Base-by-base conservation (phyloP, 2,113 vertebrate genomes). In the Poecilia latipinna region DNA sequence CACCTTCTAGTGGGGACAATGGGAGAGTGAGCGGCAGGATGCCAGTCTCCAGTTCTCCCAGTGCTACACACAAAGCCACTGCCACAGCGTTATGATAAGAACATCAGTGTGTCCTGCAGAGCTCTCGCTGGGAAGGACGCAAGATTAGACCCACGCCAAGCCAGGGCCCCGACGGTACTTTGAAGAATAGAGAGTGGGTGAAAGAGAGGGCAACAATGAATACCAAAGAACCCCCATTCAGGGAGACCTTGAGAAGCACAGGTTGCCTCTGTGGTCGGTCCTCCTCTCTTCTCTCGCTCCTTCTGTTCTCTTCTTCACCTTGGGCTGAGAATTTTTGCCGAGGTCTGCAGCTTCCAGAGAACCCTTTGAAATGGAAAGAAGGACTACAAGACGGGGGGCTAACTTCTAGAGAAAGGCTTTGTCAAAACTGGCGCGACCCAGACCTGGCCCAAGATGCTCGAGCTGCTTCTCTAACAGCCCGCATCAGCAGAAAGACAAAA, bases 401-500 rank as follows among this genome's bases (percentile, higher is more conserved):
- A 81, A 83, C 83, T 82, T 86, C 79, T 66, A 80, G 70, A 88
- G 77, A 89, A 84, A 75, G 79, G 83, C 90, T 91, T 83, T 69
- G 75, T 95, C 91, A 92, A 91, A 91, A 44, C 64, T 91, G 92
- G 85, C 88, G 68, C 68, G 67, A 86, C 76, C 91, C 90, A 94
- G 90, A 90, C 90, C 77, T 64, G 74, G 66, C 75, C 84, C 86
- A 82, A 89, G 90, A 92, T 80, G 86, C 82, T 90, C 80, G 69
- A 28, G 54, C 83, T 78, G 83, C 88, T 86, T 48, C 32, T 65
- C 89, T 94, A 95, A 94, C 93, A 87, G 90, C 89, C 85, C 4
- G 72, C 90, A 91, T 95, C 94, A 93, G 93, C 94, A 91, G 74
- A 93, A 94, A 93, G 80, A 92, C 80, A 88, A 92, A 90, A 79